Evolutionary conservation across 1,140 invertebrate species (phyloP), one percentile per base, ranked within the genome.

Genomic region (Rhizoglyphus robini): DNA sequence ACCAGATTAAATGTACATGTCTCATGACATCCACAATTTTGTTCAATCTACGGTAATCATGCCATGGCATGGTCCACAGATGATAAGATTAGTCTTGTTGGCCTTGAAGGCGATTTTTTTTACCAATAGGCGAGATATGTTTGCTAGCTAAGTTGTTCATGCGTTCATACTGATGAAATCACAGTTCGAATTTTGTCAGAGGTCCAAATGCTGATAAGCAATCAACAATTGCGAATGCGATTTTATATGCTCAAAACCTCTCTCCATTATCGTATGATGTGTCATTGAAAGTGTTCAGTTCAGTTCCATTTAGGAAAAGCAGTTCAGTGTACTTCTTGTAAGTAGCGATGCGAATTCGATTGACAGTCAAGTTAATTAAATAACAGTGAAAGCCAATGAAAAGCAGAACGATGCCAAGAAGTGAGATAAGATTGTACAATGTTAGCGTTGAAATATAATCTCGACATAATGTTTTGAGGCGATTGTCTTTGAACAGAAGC

Each of bases 241-340:
- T n/a, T n/a, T n/a, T n/a, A n/a, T n/a, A n/a, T n/a, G 58, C 31
- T 60, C 27, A 60, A 15, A 60, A 60, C n/a, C 58, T 1, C 29
- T 60, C 58, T 2, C 58, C 58, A 46, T 41, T 34, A 46, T 60
- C 58, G 58, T 29, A 60, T 34, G 58, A 60, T 18, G 58, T 15
- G 29, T 60, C 58, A 34, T 41, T 3, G 58, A 60, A 60, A 1
- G 58, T 29, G 27, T 60, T 60, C 58, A 60, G 13, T 27, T 60
- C 58, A 11, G 58, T 60, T 29, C 58, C 57, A 46, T 27, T 60
- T 27, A 60, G 20, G 29, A 34, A 60, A 11, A 60, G 27, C 27
- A 60, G 29, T 46, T 60, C 58, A 27, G 58, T 60, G 15, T 60
- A 60, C 27, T 60, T 60, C 29, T 60, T 60, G 15, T 38, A 60